Base-by-base conservation (phyloP, 2,888 invertebrate genomes). In the Leucophenga maculata region DNA sequence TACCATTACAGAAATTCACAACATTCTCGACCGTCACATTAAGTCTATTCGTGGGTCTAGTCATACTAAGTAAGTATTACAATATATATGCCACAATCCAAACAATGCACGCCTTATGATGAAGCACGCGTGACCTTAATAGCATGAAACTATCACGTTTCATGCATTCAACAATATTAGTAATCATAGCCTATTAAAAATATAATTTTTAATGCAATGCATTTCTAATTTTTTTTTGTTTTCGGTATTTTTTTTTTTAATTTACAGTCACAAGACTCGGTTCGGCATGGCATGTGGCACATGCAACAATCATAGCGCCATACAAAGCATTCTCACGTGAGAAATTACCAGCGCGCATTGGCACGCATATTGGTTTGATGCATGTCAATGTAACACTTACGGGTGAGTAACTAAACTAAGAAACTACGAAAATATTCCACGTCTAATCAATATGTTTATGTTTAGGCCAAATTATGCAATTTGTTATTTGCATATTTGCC, bases 371-470 rank as follows among this genome's bases (percentile, higher is more conserved):
- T 78, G 98, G 98, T 69, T 91, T 99, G 73, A 94, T 94, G 86
- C 96, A 97, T 89, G 95, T 98, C 89, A 99, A 99, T 90, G 95
- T 99, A 83, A 98, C 98, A 67, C 92, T 98, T 79, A 92, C 92
- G 90, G 95, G 97, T 97, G 90, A 91, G 89, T 75, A 65, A 16
- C 52, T 2, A 18, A 55, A 52, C 4, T 11, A 16, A 16, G 18
- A 18, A n/a, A 20, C 6, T 11, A 52, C 20, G 9, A 55, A 55
- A 26, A 55, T 55, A 14, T 18, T 22, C 14, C 55, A 14, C 11
- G 22, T 22, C 18, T 55, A 55, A 55, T 39, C 39, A 39, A 39
- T 39, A 39, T 39, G 39, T 39, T 39, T 39, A 39, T 39, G 39
- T 39, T 39, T 50, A 50, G 50, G 2, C 50, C 18, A 18, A 50